A percentile compares a stretch with the other conserved stretches of the same genome.
phyloP scores from a whole-genome alignment of 2,797 vertebrate species.

The Lacerta agilis region DNA sequence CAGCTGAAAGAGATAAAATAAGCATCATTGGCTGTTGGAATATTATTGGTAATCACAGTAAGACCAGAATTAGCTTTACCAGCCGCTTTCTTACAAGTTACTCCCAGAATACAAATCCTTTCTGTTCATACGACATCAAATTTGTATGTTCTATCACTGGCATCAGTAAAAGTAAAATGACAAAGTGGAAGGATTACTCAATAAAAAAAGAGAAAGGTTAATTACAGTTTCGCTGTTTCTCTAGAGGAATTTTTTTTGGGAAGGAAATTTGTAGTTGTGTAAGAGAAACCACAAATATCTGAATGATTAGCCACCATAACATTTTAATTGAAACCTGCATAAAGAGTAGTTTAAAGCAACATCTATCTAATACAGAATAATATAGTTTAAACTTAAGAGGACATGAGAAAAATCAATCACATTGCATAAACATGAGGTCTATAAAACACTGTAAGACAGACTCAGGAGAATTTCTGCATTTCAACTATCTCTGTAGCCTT shows the following conservation, averaged over 20 bases:
- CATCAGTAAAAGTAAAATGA: constrained; percentile 26
- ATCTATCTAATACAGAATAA: constrained; percentile 34
- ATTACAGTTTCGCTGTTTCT: constrained; percentile 41
- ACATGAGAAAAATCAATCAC: constrained; percentile 68
- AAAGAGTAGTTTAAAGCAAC: constrained; percentile 33
- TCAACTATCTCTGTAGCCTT: constrained; percentile 61
- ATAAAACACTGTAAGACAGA: constrained; percentile 57
- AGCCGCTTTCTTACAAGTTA: constrained; percentile 25
- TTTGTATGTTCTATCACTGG: constrained; percentile 30
- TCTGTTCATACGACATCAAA: not conserved
- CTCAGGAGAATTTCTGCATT: constrained; percentile 66
- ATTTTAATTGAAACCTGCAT: constrained; percentile 47
- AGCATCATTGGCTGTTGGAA: not conserved
- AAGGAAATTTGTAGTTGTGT: constrained; percentile 7
- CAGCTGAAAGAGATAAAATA: not conserved
- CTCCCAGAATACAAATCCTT: not conserved
- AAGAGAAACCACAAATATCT: not conserved
- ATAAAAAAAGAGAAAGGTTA: constrained; percentile 48
- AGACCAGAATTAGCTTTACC: constrained; percentile 32
- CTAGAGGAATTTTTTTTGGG: constrained; percentile 22
- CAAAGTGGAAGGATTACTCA: constrained; percentile 23
- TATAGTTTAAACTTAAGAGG: constrained; percentile 40
- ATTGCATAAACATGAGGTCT: constrained; percentile 57
- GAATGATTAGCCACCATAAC: constrained; percentile 8
- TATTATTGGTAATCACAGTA: not conserved